phyloP scores from a whole-genome alignment of 2,113 vertebrate species.

The Elgaria multicarinata region DNA sequence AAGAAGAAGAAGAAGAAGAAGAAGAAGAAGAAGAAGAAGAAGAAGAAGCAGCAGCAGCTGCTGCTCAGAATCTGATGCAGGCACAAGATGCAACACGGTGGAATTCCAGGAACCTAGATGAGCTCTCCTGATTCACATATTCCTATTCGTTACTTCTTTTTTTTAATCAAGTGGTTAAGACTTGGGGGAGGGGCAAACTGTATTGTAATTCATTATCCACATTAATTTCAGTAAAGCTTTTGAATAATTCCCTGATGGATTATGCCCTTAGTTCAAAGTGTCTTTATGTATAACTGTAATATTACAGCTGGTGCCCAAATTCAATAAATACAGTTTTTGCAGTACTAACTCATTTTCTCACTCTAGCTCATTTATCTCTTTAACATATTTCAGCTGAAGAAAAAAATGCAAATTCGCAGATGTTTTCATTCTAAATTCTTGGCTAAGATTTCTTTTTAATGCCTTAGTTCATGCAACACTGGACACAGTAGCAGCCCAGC shows the following conservation, averaged over 20 bases:
- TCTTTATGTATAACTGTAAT: neutral
- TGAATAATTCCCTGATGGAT: neutral
- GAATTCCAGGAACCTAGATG: too few species aligned
- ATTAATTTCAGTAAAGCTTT: neutral
- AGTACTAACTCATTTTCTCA: neutral
- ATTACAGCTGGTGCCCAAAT: neutral
- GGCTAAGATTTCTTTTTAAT: slow-evolving; percentile 9
- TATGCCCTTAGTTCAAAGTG: neutral
- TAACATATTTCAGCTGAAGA: slow-evolving; percentile 23
- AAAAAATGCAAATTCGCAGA: neutral
- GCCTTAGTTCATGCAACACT: slow-evolving; percentile 13
- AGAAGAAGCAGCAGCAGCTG: too few species aligned
- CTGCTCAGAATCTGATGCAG: too few species aligned
- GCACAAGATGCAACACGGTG: too few species aligned
- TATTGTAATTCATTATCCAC: neutral
- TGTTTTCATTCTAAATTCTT: slow-evolving; percentile 14
- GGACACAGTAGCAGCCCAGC: neutral
- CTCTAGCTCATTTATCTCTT: slow-evolving; percentile 10
- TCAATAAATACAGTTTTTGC: neutral
- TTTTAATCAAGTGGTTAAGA: neutral
- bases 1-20: too few species aligned
- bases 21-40: too few species aligned
- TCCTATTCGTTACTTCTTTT: neutral
- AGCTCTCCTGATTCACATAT: too few species aligned
- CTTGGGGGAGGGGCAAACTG: neutral